phyloP scores from a whole-genome alignment of 2,797 vertebrate genomes.

The Argentina silus region DNA sequence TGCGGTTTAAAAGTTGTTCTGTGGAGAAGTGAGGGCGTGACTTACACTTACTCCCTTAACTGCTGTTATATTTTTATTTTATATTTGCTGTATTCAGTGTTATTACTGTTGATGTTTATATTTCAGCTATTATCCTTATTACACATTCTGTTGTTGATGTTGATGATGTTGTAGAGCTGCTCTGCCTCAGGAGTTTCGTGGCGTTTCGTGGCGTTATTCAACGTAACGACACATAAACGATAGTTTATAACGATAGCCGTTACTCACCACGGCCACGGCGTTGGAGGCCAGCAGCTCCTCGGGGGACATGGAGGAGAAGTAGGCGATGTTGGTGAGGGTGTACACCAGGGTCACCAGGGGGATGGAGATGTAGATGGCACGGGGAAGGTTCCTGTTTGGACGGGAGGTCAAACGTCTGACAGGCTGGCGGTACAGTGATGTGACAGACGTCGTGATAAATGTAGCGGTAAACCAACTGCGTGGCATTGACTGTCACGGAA shows the following conservation, averaged over 20 bases:
- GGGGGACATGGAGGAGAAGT: constrained; percentile 97
- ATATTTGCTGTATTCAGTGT: too few relatives aligned
- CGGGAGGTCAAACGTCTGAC: not conserved
- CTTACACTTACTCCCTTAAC: too few relatives aligned
- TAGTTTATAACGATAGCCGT: too few relatives aligned
- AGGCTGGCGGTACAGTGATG: not conserved
- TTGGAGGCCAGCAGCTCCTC: constrained; percentile 95
- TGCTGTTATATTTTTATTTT: too few relatives aligned
- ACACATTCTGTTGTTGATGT: too few relatives aligned
- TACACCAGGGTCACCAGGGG: constrained; percentile 97
- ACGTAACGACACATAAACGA: too few relatives aligned
- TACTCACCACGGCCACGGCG: constrained; percentile 96
- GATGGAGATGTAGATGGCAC: constrained; percentile 98
- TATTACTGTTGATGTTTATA: too few relatives aligned
- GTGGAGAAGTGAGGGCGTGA: too few relatives aligned
- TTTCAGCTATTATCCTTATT: too few relatives aligned
- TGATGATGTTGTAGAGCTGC: too few relatives aligned
- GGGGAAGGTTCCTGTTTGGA: constrained; percentile 90
- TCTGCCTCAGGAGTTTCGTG: too few relatives aligned
- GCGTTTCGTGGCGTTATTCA: not conserved
- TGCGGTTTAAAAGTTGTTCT: too few relatives aligned
- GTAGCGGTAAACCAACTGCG: not conserved
- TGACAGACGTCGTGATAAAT: not conserved
- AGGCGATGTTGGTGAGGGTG: constrained; percentile 96
- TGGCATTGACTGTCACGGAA: not conserved